Evolutionary conservation across 1,140 invertebrate species (phyloP).

Genomic region (Temnothorax longispinosus): DNA sequence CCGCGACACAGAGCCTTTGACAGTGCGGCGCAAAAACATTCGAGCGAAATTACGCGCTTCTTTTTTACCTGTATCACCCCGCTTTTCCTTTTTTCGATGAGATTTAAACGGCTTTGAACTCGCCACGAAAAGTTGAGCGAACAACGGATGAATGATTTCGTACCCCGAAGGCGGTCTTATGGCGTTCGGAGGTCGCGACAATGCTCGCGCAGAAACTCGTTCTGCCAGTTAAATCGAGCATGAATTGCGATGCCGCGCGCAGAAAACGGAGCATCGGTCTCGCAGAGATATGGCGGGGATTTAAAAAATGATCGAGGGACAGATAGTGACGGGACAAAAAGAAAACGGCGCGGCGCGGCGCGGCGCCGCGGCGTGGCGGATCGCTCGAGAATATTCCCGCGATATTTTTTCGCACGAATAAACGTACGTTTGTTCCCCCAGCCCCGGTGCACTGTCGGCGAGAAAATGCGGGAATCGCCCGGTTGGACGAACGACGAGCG

Average conservation of each 20-base stretch:
- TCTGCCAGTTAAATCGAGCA: slow-evolving; percentile 67
- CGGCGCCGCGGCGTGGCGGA: not conserved
- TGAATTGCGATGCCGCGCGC: slow-evolving; percentile 52
- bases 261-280: slow-evolving; percentile 16
- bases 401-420: slow-evolving; percentile 14
- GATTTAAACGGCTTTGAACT: slow-evolving; percentile 51
- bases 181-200: slow-evolving; percentile 52
- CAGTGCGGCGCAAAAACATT: slow-evolving; percentile 51
- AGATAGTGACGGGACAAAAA: not conserved
- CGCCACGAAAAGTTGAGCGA: slow-evolving; percentile 31
- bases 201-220: slow-evolving; percentile 58
- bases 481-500: slow-evolving; percentile 17
- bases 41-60: slow-evolving; percentile 44
- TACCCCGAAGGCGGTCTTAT: slow-evolving; percentile 32
- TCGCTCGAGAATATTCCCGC: slow-evolving; percentile 28
- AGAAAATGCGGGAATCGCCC: slow-evolving; percentile 39
- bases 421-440: not conserved
- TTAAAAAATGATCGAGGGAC: slow-evolving; percentile 26
- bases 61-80: not conserved
- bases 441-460: not conserved
- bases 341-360: not conserved
- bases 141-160: slow-evolving; percentile 32
- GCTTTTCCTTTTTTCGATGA: slow-evolving; percentile 2
- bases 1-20: slow-evolving; percentile 48
- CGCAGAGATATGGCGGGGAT: not conserved